These are phyloP conservation scores for Rhabdophis nuchalis DNA, from an alignment of 2,797 vertebrate genomes.

Conservation along the genomic window DNA sequence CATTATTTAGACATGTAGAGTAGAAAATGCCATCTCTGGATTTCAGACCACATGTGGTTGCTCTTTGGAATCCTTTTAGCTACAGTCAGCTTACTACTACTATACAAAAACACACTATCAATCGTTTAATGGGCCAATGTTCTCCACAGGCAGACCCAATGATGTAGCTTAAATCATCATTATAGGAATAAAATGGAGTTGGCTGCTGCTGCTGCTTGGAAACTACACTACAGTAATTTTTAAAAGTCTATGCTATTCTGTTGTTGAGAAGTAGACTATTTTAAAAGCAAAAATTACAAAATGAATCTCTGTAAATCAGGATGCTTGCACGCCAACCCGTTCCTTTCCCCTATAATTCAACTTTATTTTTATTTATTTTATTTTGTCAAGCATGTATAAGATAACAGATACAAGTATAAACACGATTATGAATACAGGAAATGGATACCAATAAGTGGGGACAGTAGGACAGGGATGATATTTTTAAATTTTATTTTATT, in stretches of 20 bases:
- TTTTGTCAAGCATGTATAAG: no score
- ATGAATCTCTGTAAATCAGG: neutral
- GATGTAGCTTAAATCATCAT: neutral
- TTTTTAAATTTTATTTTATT: no score
- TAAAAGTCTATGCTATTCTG: neutral
- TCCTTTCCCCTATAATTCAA: neutral
- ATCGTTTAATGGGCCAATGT: neutral
- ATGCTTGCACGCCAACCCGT: neutral
- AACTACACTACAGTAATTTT: neutral
- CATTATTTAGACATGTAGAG: neutral
- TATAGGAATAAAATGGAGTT: neutral
- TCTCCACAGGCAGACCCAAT: neutral
- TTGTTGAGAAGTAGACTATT: neutral
- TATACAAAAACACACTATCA: neutral
- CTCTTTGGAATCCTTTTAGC: neutral
- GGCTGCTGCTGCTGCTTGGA: neutral
- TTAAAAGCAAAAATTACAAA: neutral
- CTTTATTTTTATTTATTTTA: neutral
- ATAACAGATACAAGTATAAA: no score
- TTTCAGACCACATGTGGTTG: neutral
- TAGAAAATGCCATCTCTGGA: neutral
- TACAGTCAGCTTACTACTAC: neutral
- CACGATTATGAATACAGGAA: no score
- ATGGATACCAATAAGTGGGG: no score
- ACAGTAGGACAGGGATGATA: no score